Conservation (phyloP, 2,888 invertebrate species). For the Fragum sueziense region DNA sequence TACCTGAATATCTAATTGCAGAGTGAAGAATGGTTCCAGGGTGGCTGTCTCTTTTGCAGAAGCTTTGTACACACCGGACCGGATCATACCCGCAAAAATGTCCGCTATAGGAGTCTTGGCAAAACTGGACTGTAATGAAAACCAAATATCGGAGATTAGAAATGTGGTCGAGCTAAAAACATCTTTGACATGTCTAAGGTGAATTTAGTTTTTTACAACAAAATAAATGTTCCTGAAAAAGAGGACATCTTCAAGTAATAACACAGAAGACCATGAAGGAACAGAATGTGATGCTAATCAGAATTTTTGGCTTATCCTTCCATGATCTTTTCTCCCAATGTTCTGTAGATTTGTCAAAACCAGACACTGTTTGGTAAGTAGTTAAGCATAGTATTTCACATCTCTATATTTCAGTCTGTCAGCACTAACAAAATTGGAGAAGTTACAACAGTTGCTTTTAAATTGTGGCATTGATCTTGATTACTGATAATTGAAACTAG, state of each 20-base stretch:
- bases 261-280: too few species aligned
- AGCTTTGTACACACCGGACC: slow-evolving; percentile 89
- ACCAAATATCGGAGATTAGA: too few species aligned
- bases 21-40: slow-evolving; percentile 97
- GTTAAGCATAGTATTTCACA: background rate
- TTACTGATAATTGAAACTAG: too few species aligned
- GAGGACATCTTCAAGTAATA: too few species aligned
- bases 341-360: background rate
- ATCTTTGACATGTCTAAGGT: too few species aligned
- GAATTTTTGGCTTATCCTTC: background rate
- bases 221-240: too few species aligned
- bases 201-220: too few species aligned
- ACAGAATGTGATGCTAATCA: background rate
- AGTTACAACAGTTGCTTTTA: too few species aligned
- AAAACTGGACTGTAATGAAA: slow-evolving; percentile 86
- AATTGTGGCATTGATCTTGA: too few species aligned
- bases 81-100: slow-evolving; percentile 95
- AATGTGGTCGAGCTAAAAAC: too few species aligned
- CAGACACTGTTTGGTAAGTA: background rate
- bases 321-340: background rate
- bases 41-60: slow-evolving; percentile 92
- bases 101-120: slow-evolving; percentile 94
- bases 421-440: too few species aligned
- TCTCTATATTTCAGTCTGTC: too few species aligned
- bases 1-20: slow-evolving; percentile 92